phyloP scores from a whole-genome alignment of 2,888 invertebrate species.

The Hyles lineata region DNA sequence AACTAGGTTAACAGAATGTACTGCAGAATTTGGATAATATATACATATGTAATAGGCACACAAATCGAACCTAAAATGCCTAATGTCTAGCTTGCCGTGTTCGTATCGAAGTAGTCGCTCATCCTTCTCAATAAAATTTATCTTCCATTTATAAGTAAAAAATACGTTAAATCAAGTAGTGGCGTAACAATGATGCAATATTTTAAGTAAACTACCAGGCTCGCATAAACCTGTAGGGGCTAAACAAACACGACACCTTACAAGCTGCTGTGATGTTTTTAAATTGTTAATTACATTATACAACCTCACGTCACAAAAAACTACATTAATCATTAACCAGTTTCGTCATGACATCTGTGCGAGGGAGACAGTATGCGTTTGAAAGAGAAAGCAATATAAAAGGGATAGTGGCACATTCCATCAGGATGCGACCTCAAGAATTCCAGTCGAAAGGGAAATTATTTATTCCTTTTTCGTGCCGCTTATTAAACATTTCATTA shows the following conservation, averaged over 20 bases:
- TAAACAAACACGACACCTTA: slow-evolving; percentile 16
- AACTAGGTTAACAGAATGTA: no score
- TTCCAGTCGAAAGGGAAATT: slow-evolving; percentile 74
- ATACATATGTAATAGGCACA: no score
- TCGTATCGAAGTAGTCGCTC: no score
- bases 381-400: slow-evolving; percentile 42
- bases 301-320: slow-evolving; percentile 57
- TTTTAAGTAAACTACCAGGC: slow-evolving; percentile 43
- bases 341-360: slow-evolving; percentile 50
- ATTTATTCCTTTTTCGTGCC: slow-evolving; percentile 63
- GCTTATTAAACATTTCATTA: slow-evolving; percentile 56
- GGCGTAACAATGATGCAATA: slow-evolving; percentile 45
- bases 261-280: slow-evolving; percentile 21
- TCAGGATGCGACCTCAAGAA: slow-evolving; percentile 59
- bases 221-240: slow-evolving; percentile 37
- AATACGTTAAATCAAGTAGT: slow-evolving; percentile 13
- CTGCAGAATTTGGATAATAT: no score
- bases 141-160: no score
- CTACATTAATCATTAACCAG: slow-evolving; percentile 77
- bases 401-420: slow-evolving; percentile 73
- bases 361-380: slow-evolving; percentile 50
- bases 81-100: no score
- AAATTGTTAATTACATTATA: slow-evolving; percentile 63
- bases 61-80: no score
- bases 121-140: no score